Evolutionary conservation across 2,888 invertebrate species (phyloP), one percentile per base, ranked within the genome.

Genomic region (Pristionchus mayeri): DNA sequence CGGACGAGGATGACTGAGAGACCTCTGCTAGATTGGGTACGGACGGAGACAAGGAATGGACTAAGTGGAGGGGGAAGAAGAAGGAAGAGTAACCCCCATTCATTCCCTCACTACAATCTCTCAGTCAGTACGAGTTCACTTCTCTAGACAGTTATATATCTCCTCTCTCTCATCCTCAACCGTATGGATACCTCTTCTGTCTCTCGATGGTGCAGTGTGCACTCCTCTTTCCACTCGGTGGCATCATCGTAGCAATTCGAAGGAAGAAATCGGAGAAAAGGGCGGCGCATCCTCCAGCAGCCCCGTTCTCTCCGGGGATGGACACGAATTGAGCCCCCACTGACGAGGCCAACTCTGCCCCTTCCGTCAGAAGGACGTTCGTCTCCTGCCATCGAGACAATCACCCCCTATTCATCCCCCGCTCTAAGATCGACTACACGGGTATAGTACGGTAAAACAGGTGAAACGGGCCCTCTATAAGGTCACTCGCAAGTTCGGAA

Each of bases 321-420:
- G 57, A 80, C 9, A 80, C 24, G 27, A 80, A 80, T 34, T 34
- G 60, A 2, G 57, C 80, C 4, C 80, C 80, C 18, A 80, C 60
- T 57, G 80, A 80, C 9, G 40, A n/a, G 9, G 80, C 80, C 60
- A 80, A 60, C 48, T 80, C 80, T 21, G 80, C 30, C n/a, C 80
- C 80, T 57, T 80, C 80, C n/a, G 80, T 80, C 21, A 80, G n/a
- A 9, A 80, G 60, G 6, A 80, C 80, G 24, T 80, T 80, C 54
- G 80, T 80, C 57, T 80, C 80, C 80, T 80, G 57, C 4, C 54
- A 37, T 16, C 13, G 13, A 57, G 30, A 16, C 4, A 27, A 7
- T 34, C n/a, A 67, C 3, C 30, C n/a, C n/a, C n/a, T n/a, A n/a
- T n/a, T n/a, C n/a, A n/a, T n/a, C n/a, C n/a, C n/a, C n/a, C n/a